Evolutionary conservation across 2,113 vertebrate genomes (phyloP).

Genomic region (Urocitellus parryii): DNA sequence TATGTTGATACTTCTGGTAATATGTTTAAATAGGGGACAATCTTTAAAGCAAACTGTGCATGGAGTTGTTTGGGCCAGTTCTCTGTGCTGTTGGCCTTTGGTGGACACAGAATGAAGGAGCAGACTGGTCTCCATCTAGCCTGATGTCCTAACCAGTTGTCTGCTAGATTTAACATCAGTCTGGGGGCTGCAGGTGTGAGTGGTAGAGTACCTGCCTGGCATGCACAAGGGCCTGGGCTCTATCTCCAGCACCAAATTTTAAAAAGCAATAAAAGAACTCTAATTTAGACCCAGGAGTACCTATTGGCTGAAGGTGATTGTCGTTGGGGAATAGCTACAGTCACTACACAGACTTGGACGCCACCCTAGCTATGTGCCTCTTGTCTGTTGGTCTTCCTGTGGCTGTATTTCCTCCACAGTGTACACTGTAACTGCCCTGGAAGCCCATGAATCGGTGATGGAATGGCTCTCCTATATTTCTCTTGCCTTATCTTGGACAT

Average conservation of each 20-base stretch:
- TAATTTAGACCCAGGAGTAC: neutral
- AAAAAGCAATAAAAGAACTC: too few species aligned
- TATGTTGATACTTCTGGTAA: neutral
- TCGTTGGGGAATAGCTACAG: neutral
- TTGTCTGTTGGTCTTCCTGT: neutral
- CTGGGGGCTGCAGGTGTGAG: too few species aligned
- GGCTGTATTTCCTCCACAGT: neutral
- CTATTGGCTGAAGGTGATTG: rapidly evolving
- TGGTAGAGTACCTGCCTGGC: neutral
- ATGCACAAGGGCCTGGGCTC: neutral
- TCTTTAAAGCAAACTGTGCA: neutral
- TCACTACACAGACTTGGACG: neutral
- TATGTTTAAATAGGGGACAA: neutral
- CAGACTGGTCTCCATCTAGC: neutral
- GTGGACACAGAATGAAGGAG: neutral
- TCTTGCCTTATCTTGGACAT: neutral
- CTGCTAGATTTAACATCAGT: neutral
- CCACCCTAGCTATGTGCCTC: rapidly evolving
- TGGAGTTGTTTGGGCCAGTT: neutral
- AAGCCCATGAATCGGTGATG: rapidly evolving
- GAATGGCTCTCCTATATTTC: neutral
- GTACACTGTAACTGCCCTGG: neutral
- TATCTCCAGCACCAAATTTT: neutral
- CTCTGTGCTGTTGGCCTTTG: neutral
- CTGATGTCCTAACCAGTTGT: neutral